A percentile compares a stretch with the other conserved stretches of the same genome.
Conservation (phyloP, 2,113 vertebrate species). For the Solea senegalensis region DNA sequence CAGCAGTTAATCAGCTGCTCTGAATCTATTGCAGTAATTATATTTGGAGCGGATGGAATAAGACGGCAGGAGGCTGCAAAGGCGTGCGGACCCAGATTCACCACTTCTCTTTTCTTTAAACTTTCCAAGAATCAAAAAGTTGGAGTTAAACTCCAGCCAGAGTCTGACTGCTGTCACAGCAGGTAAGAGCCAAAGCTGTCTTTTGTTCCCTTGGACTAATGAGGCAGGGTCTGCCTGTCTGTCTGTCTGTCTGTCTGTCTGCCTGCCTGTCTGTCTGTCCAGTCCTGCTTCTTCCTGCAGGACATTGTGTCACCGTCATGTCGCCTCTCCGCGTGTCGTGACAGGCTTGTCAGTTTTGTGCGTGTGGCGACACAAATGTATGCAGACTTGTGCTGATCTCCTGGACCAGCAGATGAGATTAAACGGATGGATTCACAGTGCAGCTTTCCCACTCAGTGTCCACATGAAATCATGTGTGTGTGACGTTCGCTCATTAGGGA, state of each 20-base stretch:
- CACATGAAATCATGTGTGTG: no score
- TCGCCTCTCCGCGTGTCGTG: no score
- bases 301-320: no score
- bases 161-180: neutral
- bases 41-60: neutral
- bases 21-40: slow-evolving; percentile 47
- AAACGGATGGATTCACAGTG: no score
- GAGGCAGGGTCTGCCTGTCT: neutral
- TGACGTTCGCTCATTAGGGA: no score
- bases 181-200: slow-evolving; percentile 16
- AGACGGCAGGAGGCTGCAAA: slow-evolving; percentile 8
- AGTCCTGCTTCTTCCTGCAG: no score
- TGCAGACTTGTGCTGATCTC: no score
- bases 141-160: slow-evolving; percentile 1
- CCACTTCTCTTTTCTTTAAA: slow-evolving; percentile 31
- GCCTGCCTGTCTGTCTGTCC: no score
- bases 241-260: neutral
- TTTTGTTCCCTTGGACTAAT: neutral
- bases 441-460: no score
- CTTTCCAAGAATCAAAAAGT: slow-evolving; percentile 3
- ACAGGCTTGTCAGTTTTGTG: no score
- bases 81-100: slow-evolving; percentile 15
- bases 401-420: no score
- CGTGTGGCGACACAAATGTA: no score
- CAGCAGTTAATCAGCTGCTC: slow-evolving; percentile 3